Conservation (phyloP, 2,888 invertebrate genomes). For the Isotomurus palustris region DNA sequence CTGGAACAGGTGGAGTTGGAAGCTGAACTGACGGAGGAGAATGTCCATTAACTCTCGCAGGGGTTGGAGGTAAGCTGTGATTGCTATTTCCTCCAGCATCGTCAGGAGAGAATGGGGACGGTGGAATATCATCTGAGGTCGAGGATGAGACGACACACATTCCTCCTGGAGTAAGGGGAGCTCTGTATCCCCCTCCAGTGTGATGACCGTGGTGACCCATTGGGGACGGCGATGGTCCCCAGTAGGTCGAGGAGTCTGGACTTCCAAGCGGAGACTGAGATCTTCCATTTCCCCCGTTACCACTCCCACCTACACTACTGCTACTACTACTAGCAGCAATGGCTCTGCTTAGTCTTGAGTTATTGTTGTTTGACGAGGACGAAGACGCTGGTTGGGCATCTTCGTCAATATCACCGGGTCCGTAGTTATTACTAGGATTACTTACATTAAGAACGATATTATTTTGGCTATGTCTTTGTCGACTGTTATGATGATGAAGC, state of each 20-base stretch:
- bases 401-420: slow-evolving; percentile 36
- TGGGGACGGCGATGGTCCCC: slow-evolving; percentile 30
- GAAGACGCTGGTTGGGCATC: slow-evolving; percentile 40
- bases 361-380: slow-evolving; percentile 25
- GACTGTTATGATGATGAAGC: slow-evolving; percentile 17
- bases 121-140: slow-evolving; percentile 44
- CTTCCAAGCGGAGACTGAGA: slow-evolving; percentile 42
- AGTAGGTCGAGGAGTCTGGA: slow-evolving; percentile 43
- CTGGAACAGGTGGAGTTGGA: neutral
- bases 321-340: slow-evolving; percentile 8
- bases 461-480: slow-evolving; percentile 1
- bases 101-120: slow-evolving; percentile 41
- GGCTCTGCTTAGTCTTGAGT: slow-evolving; percentile 10
- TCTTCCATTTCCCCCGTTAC: slow-evolving; percentile 29
- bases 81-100: slow-evolving; percentile 18
- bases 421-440: slow-evolving; percentile 24
- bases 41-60: no score
- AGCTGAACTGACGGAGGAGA: neutral
- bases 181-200: slow-evolving; percentile 11
- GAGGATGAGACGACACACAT: slow-evolving; percentile 45
- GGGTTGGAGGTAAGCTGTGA: slow-evolving; percentile 8
- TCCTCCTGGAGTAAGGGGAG: slow-evolving; percentile 39
- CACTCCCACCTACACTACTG: slow-evolving; percentile 23
- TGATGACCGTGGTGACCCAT: slow-evolving; percentile 23
- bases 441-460: slow-evolving; percentile 15